A percentile compares a stretch with the other conserved stretches of the same genome.
Evolutionary conservation across 1,140 invertebrate genomes (phyloP).

Genomic region (Drosophila leontia): DNA sequence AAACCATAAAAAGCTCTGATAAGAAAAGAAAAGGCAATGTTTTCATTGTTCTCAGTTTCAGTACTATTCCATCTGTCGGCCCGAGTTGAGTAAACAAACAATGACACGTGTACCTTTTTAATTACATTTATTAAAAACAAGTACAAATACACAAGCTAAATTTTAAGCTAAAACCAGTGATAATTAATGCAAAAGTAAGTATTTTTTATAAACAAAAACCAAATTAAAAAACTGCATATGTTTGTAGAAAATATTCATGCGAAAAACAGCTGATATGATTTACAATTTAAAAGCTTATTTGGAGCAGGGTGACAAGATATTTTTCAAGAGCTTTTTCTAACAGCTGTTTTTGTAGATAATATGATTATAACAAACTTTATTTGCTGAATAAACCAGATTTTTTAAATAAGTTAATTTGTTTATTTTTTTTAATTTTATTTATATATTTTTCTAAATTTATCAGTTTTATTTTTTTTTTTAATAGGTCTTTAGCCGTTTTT

Average conservation of each 20-base stretch:
- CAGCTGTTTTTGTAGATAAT: not conserved
- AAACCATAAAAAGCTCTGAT: not conserved
- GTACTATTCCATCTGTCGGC: not conserved
- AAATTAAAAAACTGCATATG: too few relatives aligned
- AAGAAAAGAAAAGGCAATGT: not conserved
- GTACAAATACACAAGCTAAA: not conserved
- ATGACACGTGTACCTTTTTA: not conserved
- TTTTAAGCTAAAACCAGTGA: not conserved
- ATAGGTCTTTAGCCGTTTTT: not conserved
- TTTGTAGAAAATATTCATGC: not conserved
- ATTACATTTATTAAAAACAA: not conserved
- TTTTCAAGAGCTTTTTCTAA: constrained; percentile 5
- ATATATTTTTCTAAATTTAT: not conserved
- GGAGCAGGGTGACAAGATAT: not conserved
- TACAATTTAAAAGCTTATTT: constrained; percentile 29
- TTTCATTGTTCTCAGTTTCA: not conserved
- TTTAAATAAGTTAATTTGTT: not conserved
- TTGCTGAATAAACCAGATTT: rapidly evolving
- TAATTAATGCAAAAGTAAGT: constrained; percentile 1
- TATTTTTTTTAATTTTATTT: not conserved
- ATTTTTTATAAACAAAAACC: not conserved
- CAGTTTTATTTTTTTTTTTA: not conserved
- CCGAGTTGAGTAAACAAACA: constrained; percentile 6
- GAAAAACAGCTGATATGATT: constrained; percentile 37
- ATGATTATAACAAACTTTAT: not conserved